phyloP scores from a whole-genome alignment of 2,113 vertebrate genomes.

The Fregata magnificens region DNA sequence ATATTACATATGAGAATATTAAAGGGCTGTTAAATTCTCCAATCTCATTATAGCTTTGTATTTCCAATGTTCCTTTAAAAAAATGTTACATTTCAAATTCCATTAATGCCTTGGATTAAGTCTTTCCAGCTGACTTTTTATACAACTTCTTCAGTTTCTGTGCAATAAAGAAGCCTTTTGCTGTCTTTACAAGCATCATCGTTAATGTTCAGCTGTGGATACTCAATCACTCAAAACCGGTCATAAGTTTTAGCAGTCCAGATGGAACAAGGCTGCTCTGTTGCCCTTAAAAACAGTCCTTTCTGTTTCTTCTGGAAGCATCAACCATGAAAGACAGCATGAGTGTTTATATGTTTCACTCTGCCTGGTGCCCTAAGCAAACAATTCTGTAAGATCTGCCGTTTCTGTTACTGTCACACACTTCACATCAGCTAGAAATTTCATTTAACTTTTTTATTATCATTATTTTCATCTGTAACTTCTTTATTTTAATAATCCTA shows the following conservation, averaged over 20 bases:
- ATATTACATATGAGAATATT: neutral
- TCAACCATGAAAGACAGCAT: neutral
- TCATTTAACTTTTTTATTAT: neutral
- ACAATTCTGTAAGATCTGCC: neutral
- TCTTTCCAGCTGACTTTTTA: conserved; percentile 24
- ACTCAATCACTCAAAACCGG: neutral
- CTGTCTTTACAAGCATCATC: neutral
- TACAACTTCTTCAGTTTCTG: neutral
- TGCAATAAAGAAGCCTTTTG: neutral
- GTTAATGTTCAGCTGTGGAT: neutral
- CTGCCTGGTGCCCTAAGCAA: neutral
- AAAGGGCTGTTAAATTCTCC: neutral
- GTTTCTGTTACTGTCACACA: neutral
- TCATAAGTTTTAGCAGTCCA: neutral
- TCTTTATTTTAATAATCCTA: neutral
- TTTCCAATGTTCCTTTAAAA: neutral
- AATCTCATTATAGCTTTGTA: neutral
- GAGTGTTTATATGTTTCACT: neutral
- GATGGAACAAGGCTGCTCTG: neutral
- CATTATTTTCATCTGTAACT: neutral
- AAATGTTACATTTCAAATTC: neutral
- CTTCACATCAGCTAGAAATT: neutral
- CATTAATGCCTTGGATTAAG: neutral
- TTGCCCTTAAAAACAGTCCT: neutral
- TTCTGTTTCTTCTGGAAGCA: neutral